Evolutionary conservation across 1,140 invertebrate genomes (phyloP).

Genomic region (Melipona quadrifasciata): DNA sequence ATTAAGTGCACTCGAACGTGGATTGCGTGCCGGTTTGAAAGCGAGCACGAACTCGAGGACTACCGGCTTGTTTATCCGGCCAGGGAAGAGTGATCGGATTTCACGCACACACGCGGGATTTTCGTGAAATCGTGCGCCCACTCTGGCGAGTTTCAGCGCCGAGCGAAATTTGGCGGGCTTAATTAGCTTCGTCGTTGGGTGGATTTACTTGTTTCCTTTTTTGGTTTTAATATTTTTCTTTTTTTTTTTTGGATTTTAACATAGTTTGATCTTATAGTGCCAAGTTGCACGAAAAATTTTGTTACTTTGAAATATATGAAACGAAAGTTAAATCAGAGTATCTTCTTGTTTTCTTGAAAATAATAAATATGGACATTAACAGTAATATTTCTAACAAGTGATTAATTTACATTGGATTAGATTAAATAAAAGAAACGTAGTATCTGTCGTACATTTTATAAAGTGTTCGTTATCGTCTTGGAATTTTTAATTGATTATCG

Average conservation of each 20-base stretch:
- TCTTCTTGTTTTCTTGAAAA: too few relatives aligned
- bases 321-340: too few relatives aligned
- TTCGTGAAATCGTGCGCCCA: neutral
- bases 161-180: neutral
- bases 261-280: too few relatives aligned
- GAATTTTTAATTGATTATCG: too few relatives aligned
- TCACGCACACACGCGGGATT: neutral
- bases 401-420: too few relatives aligned
- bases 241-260: neutral
- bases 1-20: conserved; percentile 41
- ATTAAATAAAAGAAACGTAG: too few relatives aligned
- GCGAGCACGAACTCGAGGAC: neutral
- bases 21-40: conserved; percentile 29
- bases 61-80: neutral
- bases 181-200: neutral
- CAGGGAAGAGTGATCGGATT: conserved; percentile 12
- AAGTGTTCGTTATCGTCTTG: too few relatives aligned
- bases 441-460: too few relatives aligned
- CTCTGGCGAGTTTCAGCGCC: neutral
- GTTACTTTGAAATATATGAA: too few relatives aligned
- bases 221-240: neutral
- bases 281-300: too few relatives aligned
- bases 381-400: too few relatives aligned
- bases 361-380: too few relatives aligned
- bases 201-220: neutral